Evolutionary conservation across 2,888 invertebrate genomes (phyloP), one percentile per base, ranked within the genome.

Genomic region (Pammene fasciana): DNA sequence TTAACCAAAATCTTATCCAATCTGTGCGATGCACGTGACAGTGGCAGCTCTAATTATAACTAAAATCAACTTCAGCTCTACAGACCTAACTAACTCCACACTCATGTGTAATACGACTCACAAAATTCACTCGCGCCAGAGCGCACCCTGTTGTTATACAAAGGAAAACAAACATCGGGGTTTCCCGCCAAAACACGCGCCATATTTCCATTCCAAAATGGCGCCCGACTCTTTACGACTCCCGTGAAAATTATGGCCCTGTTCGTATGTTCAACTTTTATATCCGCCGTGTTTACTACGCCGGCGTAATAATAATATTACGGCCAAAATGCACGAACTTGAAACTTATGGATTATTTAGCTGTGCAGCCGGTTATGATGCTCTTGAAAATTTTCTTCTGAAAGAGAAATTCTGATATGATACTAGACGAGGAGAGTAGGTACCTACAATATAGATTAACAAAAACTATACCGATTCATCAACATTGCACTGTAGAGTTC

Each of bases 261-360:
- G 82, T 83, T 82, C 84, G 85, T 86, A 83, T 86, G 86, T 88
- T 87, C 89, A 88, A 90, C 84, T 90, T 90, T 91, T 86, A 90
- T 86, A 83, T 79, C 77, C 78, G 74, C 76, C 80, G 78, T 79
- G 80, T 79, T 79, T 78, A 80, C 77, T 75, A 76, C 76, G 77
- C 79, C 75, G 73, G 75, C 81, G 82, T 85, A 85, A 81, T 84
- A 84, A 80, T 83, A 84, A 79, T 83, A 83, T 82, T 79, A 84
- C 75, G 67, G 74, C 71, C 72, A 76, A 80, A 82, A 80, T 77
- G 77, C 79, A 79, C 77, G 79, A 78, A 76, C 72, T 76, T 62
- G 68, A 72, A 73, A 72, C 70, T 73, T 75, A 72, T 74, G 50
- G 50, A 77, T 75, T 78, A 76, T 78, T 79, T 66, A 56, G 57